Evolutionary conservation across 2,113 vertebrate genomes (phyloP).

Genomic region (Taxidea taxus): DNA sequence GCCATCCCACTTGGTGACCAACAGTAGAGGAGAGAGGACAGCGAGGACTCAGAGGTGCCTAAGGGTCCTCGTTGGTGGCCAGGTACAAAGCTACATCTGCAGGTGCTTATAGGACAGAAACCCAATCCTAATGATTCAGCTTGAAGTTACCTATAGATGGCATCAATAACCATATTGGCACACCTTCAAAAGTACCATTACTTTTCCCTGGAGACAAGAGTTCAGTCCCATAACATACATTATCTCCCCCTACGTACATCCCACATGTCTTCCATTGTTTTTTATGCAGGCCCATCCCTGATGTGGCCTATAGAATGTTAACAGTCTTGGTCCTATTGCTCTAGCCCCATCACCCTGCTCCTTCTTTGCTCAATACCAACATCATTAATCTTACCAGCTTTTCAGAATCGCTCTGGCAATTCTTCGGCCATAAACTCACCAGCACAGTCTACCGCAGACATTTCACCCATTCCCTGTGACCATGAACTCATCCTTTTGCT

Average conservation of each 20-base stretch:
- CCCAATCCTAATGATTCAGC: not conserved
- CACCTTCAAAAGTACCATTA: not conserved
- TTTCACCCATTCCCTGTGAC: fast-evolving
- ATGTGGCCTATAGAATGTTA: not conserved
- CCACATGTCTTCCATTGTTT: not conserved
- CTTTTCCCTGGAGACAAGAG: not conserved
- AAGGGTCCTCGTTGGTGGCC: not conserved
- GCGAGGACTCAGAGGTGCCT: not conserved
- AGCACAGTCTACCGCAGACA: not conserved
- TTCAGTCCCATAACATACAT: not conserved
- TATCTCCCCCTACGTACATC: fast-evolving
- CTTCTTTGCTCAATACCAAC: not conserved
- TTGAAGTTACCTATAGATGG: not conserved
- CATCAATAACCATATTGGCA: not conserved
- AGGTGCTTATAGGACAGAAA: not conserved
- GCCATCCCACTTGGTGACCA: not conserved
- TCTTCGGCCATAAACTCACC: not conserved
- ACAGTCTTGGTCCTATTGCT: not conserved
- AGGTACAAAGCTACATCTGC: not conserved
- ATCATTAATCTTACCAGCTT: not conserved
- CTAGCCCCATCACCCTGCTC: not conserved
- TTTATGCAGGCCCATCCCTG: not conserved
- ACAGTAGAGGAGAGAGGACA: not conserved
- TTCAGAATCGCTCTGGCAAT: not conserved
- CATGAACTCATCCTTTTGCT: not conserved